phyloP scores from a whole-genome alignment of 2,888 invertebrate species.

The Meliscaeva auricollis region DNA sequence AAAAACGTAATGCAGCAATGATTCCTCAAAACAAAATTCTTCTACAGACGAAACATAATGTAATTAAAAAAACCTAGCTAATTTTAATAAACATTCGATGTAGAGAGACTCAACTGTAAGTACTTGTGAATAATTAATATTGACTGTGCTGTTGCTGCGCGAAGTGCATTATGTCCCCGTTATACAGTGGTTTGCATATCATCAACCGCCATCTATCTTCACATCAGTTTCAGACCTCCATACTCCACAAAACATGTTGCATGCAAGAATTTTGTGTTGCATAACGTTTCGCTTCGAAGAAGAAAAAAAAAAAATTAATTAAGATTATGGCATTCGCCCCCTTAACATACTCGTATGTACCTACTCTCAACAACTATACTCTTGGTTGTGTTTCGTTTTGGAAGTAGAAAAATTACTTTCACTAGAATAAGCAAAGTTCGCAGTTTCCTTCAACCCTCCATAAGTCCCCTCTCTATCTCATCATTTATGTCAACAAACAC shows the following conservation, averaged over 20 bases:
- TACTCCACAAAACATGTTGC: conserved; percentile 47
- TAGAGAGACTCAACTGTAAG: conserved; percentile 18
- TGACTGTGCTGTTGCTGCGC: conserved; percentile 1
- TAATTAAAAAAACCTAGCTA: background rate
- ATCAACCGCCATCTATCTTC: background rate
- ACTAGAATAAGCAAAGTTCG: conserved; percentile 54
- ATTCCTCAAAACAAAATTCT: no score
- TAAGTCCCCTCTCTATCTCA: background rate
- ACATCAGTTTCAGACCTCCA: background rate
- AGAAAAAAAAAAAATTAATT: conserved; percentile 40
- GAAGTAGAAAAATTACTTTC: conserved; percentile 48
- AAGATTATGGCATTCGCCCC: conserved; percentile 26
- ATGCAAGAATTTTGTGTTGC: conserved; percentile 30
- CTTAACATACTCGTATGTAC: no score
- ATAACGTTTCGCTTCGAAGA: conserved; percentile 32
- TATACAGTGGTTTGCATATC: conserved; percentile 28
- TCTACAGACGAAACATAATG: no score
- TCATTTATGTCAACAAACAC: conserved; percentile 46
- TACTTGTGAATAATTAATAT: conserved; percentile 39
- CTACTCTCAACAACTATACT: background rate
- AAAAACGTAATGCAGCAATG: no score
- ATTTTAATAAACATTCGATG: background rate
- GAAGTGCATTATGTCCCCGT: background rate
- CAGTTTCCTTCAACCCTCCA: background rate
- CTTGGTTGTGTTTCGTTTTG: background rate